These are phyloP conservation scores for Halyomorpha halys DNA, from an alignment of 1,140 invertebrate species.

Conservation along the genomic window DNA sequence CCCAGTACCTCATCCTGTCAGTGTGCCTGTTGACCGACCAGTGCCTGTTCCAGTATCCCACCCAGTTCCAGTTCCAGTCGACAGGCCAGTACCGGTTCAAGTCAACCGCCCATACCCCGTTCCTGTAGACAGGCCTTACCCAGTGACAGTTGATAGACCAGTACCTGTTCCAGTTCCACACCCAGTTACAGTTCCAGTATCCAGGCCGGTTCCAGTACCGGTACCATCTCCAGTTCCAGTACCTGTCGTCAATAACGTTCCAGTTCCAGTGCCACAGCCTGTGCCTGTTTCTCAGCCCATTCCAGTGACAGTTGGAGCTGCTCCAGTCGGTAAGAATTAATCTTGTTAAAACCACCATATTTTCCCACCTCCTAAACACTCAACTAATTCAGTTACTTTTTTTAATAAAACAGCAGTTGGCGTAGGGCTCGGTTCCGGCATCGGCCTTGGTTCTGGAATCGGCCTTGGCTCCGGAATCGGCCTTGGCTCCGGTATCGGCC, in stretches of 20 bases:
- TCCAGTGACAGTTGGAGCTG: slow-evolving; percentile 33
- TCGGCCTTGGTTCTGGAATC: too few species aligned
- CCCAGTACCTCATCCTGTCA: slow-evolving; percentile 26
- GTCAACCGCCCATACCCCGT: slow-evolving; percentile 27
- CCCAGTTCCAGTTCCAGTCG: slow-evolving; percentile 27
- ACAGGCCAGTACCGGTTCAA: slow-evolving; percentile 27
- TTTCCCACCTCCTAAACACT: not conserved
- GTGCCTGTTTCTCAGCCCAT: slow-evolving; percentile 4
- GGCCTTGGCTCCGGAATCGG: too few species aligned
- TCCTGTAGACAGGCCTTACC: not conserved
- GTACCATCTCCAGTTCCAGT: slow-evolving; percentile 26
- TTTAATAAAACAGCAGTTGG: not conserved
- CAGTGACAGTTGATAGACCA: slow-evolving; percentile 28
- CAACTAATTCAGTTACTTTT: not conserved
- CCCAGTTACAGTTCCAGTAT: slow-evolving; percentile 25
- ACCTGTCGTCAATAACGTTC: slow-evolving; percentile 23
- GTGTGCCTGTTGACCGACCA: slow-evolving; percentile 29
- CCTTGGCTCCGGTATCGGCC: too few species aligned
- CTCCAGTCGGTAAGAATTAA: slow-evolving; percentile 28
- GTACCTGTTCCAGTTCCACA: slow-evolving; percentile 28
- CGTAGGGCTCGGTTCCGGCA: not conserved
- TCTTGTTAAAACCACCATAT: not conserved
- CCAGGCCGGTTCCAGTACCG: slow-evolving; percentile 20
- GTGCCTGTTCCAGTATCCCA: slow-evolving; percentile 25
- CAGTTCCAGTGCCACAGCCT: slow-evolving; percentile 18